A percentile compares a stretch with the other conserved stretches of the same genome.
phyloP scores from a whole-genome alignment of 2,797 vertebrate genomes.

The Coendou prehensilis region DNA sequence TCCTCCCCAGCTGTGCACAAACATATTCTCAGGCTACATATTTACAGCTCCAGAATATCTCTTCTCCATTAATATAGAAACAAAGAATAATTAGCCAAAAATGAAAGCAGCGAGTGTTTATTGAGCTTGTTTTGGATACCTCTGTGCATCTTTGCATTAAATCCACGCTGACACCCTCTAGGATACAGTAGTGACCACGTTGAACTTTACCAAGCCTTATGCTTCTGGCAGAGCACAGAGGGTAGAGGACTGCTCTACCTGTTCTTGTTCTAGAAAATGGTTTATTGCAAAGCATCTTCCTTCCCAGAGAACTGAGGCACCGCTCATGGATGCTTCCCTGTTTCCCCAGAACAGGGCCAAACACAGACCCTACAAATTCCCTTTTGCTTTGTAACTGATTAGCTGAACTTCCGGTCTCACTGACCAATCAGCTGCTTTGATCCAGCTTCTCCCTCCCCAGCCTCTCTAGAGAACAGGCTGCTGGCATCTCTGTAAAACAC shows the following conservation, averaged over 20 bases:
- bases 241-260: neutral
- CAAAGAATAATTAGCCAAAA: neutral
- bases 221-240: neutral
- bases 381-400: neutral
- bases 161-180: neutral
- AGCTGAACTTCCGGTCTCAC: neutral
- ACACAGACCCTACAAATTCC: neutral
- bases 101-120: neutral
- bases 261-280: neutral
- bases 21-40: neutral
- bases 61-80: neutral
- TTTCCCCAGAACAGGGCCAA: neutral
- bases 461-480: neutral
- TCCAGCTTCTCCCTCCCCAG: neutral
- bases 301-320: neutral
- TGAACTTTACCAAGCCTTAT: neutral
- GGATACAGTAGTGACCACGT: neutral
- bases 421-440: neutral
- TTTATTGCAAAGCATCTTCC: neutral
- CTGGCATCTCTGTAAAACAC: neutral
- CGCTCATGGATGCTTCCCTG: neutral
- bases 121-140: neutral
- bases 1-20: neutral
- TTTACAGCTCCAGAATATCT: neutral
- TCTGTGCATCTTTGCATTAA: neutral